Evolutionary conservation across 2,888 invertebrate genomes (phyloP), one percentile per base, ranked within the genome.

Genomic region (Embidobia sp.): DNA sequence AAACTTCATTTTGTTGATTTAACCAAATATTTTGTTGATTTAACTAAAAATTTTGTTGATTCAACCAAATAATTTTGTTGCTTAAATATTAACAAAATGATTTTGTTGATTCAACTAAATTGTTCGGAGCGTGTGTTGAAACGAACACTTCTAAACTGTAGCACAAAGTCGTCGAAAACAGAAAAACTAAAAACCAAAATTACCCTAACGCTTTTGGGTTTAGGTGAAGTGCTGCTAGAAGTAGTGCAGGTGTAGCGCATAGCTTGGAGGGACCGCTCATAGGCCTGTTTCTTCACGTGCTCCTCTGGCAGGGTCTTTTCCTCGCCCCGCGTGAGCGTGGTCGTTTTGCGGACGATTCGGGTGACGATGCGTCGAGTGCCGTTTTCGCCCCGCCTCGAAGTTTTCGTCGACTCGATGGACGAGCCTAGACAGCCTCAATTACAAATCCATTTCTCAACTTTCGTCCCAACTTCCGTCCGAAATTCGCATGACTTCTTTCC

Each of bases 321-420:
- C 88, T 97, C 96, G 33, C 96, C 97, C 10, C 96, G 92, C 77
- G 96, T 95, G 81, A 97, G 89, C 1, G 97, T 97, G 27, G 97
- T 97, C 83, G 97, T 96, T 90, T 96, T 97, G 77, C 96, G 92
- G 53, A 97, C 94, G 78, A 97, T 95, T 86, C 95, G 93, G 37
- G 96, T 95, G 18, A 96, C 97, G 80, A 97, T 95, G 81, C 96
- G 93, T 76, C 95, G 92, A 86, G 94, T 94, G 31, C 96, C 96
- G 86, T 93, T 94, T 80, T 94, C 94, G 70, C 94, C 94, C 87
- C 93, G 93, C 90, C 94, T 93, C 88, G 95, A 95, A 85, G 95
- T 94, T 90, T 95, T 95, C 78, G 94, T 95, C 84, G 95, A 94
- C 90, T 96, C 95, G 87, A 95, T 91, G 77, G 95, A 95, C 87